Evolutionary conservation across 1,140 invertebrate species (phyloP).

Genomic region (Chionoecetes opilio): DNA sequence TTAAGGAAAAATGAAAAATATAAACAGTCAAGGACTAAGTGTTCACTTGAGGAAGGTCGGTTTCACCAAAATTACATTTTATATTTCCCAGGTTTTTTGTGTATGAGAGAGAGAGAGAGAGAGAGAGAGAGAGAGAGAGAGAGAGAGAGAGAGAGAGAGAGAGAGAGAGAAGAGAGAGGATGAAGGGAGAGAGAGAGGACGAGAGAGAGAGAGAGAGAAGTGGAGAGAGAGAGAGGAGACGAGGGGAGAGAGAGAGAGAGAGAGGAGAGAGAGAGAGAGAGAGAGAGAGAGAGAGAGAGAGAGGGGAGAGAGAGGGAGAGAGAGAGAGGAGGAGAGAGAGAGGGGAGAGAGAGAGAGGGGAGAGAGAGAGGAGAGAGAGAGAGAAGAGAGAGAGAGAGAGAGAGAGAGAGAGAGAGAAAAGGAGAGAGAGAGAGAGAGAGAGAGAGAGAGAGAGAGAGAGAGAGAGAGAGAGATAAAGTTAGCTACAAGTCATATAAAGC

Average conservation of each 20-base stretch:
- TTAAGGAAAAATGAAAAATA: background rate
- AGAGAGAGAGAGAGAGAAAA: background rate
- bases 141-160: conserved; percentile 11
- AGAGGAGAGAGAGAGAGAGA: background rate
- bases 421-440: background rate
- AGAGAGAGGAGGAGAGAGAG: too few relatives aligned
- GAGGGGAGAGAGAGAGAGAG: background rate
- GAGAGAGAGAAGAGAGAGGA: background rate
- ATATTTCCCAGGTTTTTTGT: too few relatives aligned
- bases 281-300: background rate
- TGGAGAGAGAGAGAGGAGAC: conserved; percentile 12
- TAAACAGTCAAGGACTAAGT: background rate
- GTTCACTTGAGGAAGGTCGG: background rate
- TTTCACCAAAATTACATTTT: too few relatives aligned
- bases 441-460: background rate
- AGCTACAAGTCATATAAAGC: conserved; percentile 4
- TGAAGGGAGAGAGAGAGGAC: background rate
- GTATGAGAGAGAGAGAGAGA: background rate
- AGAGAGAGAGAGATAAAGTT: too few relatives aligned
- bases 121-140: conserved; percentile 24
- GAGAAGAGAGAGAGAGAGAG: background rate
- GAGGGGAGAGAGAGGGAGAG: background rate
- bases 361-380: too few relatives aligned
- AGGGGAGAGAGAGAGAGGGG: background rate
- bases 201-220: conserved; percentile 14